Conservation (phyloP, 2,888 invertebrate species). For the Calameuta filiformis region DNA sequence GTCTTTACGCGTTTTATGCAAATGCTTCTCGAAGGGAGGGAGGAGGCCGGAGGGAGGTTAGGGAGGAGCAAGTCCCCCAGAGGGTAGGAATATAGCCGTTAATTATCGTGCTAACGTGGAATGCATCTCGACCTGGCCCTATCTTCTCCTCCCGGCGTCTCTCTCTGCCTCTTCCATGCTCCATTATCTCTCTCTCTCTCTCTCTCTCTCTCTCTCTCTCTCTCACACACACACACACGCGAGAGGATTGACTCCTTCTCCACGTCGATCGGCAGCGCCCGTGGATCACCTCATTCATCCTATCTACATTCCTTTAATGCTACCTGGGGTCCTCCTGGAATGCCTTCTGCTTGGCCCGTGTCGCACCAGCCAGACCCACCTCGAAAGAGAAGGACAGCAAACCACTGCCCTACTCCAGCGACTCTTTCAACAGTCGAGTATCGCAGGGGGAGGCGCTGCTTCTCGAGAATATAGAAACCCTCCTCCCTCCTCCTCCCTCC, state of each 20-base stretch:
- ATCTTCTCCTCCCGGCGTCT: background rate
- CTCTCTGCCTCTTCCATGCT: conserved; percentile 1
- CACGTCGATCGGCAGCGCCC: conserved; percentile 47
- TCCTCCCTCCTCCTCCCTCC: too few species aligned
- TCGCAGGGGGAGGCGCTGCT: too few species aligned
- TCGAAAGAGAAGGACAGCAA: too few species aligned
- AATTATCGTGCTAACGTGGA: conserved; percentile 54
- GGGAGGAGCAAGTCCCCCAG: background rate
- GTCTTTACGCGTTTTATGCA: conserved; percentile 49
- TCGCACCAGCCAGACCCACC: too few species aligned
- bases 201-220: conserved; percentile 11
- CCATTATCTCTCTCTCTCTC: conserved; percentile 12
- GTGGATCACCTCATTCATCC: conserved; percentile 63
- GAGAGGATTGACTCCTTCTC: conserved; percentile 35
- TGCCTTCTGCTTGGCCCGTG: conserved; percentile 36
- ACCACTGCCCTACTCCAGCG: too few species aligned
- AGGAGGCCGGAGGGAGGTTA: background rate
- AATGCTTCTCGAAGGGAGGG: conserved; percentile 22
- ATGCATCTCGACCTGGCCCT: conserved; percentile 26
- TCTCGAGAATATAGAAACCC: too few species aligned
- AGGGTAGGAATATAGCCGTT: conserved; percentile 42
- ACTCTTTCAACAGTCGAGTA: too few species aligned
- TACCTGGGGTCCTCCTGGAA: conserved; percentile 60
- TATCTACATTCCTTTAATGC: conserved; percentile 62
- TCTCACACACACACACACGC: background rate